phyloP scores from a whole-genome alignment of 1,140 invertebrate species.

The Drosophila lowei region DNA sequence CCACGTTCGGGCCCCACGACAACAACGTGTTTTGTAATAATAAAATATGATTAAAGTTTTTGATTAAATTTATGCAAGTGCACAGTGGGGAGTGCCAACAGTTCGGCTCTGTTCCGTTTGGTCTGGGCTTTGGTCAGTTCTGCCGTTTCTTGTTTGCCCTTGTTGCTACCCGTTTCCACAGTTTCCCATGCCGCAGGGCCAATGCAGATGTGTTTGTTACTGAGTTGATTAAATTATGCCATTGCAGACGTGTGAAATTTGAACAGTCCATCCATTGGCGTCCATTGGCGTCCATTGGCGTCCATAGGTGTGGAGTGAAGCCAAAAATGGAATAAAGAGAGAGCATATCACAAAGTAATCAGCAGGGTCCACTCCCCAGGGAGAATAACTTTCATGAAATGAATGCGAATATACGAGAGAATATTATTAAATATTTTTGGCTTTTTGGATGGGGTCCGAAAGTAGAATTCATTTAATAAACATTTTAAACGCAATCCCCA shows the following conservation, averaged over 20 bases:
- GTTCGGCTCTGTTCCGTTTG: slow-evolving; percentile 10
- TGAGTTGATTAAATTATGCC: slow-evolving; percentile 76
- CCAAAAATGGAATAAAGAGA: slow-evolving; percentile 4
- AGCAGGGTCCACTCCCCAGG: slow-evolving; percentile 28
- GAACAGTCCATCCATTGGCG: neutral
- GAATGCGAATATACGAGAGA: no score
- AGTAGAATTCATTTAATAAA: no score
- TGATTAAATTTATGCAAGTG: slow-evolving; percentile 80
- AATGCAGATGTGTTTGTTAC: slow-evolving; percentile 69
- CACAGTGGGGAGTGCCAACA: slow-evolving; percentile 44
- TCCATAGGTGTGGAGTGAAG: slow-evolving; percentile 13
- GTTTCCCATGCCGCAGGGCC: slow-evolving; percentile 13
- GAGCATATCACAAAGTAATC: slow-evolving; percentile 53
- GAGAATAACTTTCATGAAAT: neutral
- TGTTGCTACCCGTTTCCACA: neutral
- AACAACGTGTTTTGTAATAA: slow-evolving; percentile 79
- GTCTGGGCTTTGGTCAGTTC: slow-evolving; percentile 15
- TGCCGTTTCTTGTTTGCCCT: neutral
- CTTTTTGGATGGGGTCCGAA: no score
- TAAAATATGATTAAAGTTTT: slow-evolving; percentile 82
- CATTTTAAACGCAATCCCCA: no score
- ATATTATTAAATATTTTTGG: neutral
- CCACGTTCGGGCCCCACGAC: slow-evolving; percentile 17
- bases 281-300: neutral
- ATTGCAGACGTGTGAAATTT: slow-evolving; percentile 71